Base-by-base conservation (phyloP, 1,140 invertebrate species). In the Calephelis nemesis region DNA sequence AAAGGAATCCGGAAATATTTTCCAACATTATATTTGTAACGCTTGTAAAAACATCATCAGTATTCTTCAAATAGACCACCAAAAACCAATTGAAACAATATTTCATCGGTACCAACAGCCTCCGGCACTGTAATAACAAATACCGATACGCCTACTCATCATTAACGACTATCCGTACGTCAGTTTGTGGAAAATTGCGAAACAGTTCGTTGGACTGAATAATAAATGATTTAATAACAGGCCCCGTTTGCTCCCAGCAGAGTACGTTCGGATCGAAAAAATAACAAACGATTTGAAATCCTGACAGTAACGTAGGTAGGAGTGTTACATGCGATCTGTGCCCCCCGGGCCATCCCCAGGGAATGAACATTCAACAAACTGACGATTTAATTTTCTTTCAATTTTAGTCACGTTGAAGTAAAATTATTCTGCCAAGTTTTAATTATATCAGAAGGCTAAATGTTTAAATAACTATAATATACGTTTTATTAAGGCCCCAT, bases 171-270 rank as follows among this genome's bases (percentile, higher is more conserved):
- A 39, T 39, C 54, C 30, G 63, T 63, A 60, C 67, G 73, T 70
- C 60, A 74, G 78, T 74, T 82, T 87, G 84, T 87, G 54, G 54
- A 60, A 60, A 60, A 60, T 60, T 86, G 82, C 81, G 79, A 88
- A 90, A 91, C 88, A 88, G 84, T 88, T 89, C 85, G 84, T 82
- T 80, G 83, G 74, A 75, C 74, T 89, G 88, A 88, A 91, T 91
- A 91, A 91, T 91, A 91, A 91, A 89, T 91, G 88, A 91, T 87
- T 91, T 88, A 88, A 88, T 91, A 91, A 91, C 87, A 88, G 82
- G 30, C 79, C 82, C 79, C 79, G 86, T 86, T 85, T 84, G 83
- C 81, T 86, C 82, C 81, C 79, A 81, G 73, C 77, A 70, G 70
- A 78, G 82, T 81, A 82, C 77, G 81, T 81, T 83, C 77, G 82